A percentile compares a stretch with the other conserved stretches of the same genome.
Conservation (phyloP, 2,797 vertebrate species). For the Sarcoramphus papa region DNA sequence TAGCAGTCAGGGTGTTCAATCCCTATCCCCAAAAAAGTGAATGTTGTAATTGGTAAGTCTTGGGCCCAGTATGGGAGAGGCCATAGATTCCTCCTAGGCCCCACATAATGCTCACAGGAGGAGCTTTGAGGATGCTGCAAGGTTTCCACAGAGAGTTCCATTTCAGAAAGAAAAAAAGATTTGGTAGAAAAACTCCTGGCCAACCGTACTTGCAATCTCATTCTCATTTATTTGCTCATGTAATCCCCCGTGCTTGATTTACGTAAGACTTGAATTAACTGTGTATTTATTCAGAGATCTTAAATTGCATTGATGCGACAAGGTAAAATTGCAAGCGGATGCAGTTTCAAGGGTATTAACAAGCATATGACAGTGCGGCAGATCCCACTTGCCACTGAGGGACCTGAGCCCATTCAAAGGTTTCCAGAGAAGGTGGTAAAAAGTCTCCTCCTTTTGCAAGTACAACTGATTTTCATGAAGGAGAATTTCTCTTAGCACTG, state of each 20-base stretch:
- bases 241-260: conserved; percentile 62
- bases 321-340: conserved; percentile 49
- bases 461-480: not conserved
- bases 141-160: not conserved
- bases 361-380: not conserved
- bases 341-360: conserved; percentile 49
- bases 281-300: conserved; percentile 57
- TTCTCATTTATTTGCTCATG: conserved; percentile 55
- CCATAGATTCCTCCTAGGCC: not conserved
- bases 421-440: not conserved
- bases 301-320: conserved; percentile 35
- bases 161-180: conserved; percentile 5
- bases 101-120: not conserved
- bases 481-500: not conserved
- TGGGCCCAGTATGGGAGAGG: not conserved
- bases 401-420: not conserved
- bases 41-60: not conserved
- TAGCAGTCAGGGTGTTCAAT: not conserved
- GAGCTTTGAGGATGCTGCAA: not conserved
- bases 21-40: accelerated
- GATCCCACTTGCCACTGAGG: not conserved
- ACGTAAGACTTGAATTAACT: conserved; percentile 58
- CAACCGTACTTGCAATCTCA: not conserved
- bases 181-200: not conserved
- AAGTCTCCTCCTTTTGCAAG: not conserved